A percentile compares a stretch with the other conserved stretches of the same genome.
phyloP scores from a whole-genome alignment of 2,888 invertebrate genomes.

The Drepanosiphum platanoidis region DNA sequence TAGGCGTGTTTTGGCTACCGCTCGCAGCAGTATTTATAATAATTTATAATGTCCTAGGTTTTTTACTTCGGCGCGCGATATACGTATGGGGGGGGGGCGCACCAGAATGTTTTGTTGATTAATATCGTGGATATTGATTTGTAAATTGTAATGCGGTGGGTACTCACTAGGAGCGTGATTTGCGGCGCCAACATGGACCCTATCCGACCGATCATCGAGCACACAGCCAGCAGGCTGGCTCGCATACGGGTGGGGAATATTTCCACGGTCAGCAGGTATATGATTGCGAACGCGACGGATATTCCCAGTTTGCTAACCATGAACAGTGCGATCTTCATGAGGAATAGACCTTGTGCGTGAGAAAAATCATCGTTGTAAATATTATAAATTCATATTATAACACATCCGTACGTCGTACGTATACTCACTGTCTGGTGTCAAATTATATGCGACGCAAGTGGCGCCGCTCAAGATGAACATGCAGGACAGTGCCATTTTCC shows the following conservation, averaged over 20 bases:
- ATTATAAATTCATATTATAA: neutral
- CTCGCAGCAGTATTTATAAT: too few species aligned
- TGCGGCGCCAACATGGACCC: slow-evolving; percentile 66
- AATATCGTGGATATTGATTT: too few species aligned
- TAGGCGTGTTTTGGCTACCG: too few species aligned
- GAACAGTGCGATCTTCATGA: slow-evolving; percentile 66
- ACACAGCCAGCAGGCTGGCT: slow-evolving; percentile 65
- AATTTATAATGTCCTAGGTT: too few species aligned
- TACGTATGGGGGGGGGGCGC: too few species aligned
- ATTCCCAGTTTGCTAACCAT: slow-evolving; percentile 68
- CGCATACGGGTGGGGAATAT: slow-evolving; percentile 67
- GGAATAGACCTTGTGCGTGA: slow-evolving; percentile 64
- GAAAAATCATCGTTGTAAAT: neutral
- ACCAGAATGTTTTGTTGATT: too few species aligned
- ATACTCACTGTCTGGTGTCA: slow-evolving; percentile 65
- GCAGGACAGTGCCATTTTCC: neutral
- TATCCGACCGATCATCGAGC: slow-evolving; percentile 66
- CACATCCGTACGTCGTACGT: neutral
- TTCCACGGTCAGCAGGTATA: slow-evolving; percentile 68
- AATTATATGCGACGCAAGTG: slow-evolving; percentile 71
- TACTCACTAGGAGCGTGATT: slow-evolving; percentile 65
- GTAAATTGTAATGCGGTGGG: too few species aligned
- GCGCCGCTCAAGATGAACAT: slow-evolving; percentile 63
- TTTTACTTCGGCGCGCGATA: too few species aligned
- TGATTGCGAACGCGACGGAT: slow-evolving; percentile 67